Conservation (phyloP, 2,888 invertebrate genomes). For the Nineta flava region DNA sequence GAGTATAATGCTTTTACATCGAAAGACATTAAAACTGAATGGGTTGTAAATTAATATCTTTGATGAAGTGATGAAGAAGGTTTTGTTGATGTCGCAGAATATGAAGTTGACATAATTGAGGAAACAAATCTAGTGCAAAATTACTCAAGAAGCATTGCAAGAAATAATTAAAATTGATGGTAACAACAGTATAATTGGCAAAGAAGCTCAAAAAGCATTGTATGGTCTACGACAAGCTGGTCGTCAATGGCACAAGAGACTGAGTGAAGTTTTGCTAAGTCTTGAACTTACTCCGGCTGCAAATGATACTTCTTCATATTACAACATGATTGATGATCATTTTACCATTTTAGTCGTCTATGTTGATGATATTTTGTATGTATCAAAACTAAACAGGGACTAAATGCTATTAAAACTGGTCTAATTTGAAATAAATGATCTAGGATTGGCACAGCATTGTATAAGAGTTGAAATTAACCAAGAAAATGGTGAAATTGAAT, state of each 20-base stretch:
- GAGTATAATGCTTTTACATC: too few relatives aligned
- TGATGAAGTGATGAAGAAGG: too few relatives aligned
- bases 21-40: too few relatives aligned
- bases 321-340: conserved; percentile 7
- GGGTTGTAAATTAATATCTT: too few relatives aligned
- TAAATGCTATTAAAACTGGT: conserved; percentile 9
- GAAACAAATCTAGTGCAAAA: neutral
- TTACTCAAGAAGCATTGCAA: conserved; percentile 5
- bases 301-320: conserved; percentile 14
- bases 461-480: conserved; percentile 15
- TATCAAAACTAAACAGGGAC: conserved; percentile 9
- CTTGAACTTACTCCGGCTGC: conserved; percentile 10
- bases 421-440: conserved; percentile 9
- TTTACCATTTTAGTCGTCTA: conserved; percentile 13
- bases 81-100: neutral
- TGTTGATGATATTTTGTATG: conserved; percentile 16
- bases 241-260: conserved; percentile 13
- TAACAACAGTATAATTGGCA: conserved; percentile 1
- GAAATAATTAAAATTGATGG: conserved; percentile 1
- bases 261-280: conserved; percentile 9
- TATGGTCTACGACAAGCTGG: conserved; percentile 15
- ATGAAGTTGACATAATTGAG: neutral
- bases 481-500: conserved; percentile 8
- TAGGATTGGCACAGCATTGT: conserved; percentile 13
- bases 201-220: conserved; percentile 10